A percentile compares a stretch with the other conserved stretches of the same genome.
These are phyloP conservation scores for Paradoxurus hermaphroditus DNA, from an alignment of 2,113 vertebrate genomes.

Conservation along the genomic window DNA sequence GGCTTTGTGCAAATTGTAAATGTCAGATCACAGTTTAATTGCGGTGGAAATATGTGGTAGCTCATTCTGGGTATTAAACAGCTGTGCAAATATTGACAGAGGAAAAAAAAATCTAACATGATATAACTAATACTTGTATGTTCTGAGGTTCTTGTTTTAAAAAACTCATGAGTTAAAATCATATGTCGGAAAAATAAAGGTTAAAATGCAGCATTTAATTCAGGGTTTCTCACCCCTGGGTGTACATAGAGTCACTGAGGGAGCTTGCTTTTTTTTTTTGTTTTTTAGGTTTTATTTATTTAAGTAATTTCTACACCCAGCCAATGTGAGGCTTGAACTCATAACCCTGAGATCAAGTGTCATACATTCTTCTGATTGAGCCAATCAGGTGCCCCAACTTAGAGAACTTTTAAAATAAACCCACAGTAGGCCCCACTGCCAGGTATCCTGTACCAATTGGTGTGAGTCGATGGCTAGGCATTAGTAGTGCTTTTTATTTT, in stretches of 20 bases:
- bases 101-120: constrained; percentile 64
- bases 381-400: neutral
- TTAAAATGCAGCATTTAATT: constrained; percentile 20
- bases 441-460: neutral
- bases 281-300: too few species aligned
- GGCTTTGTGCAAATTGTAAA: constrained; percentile 65
- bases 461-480: neutral
- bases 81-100: constrained; percentile 75
- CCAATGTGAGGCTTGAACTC: too few species aligned
- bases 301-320: too few species aligned
- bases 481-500: neutral
- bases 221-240: constrained; percentile 1
- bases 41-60: constrained; percentile 69
- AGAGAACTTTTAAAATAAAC: neutral
- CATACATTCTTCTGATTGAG: too few species aligned
- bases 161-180: constrained; percentile 29
- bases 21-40: constrained; percentile 72
- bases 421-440: neutral
- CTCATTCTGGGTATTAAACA: constrained; percentile 55
- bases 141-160: constrained; percentile 25
- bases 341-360: too few species aligned
- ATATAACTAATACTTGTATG: constrained; percentile 45
- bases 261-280: too few species aligned
- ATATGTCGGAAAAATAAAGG: constrained; percentile 33
- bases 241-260: neutral